phyloP scores from a whole-genome alignment of 2,888 invertebrate species.

The Priapulus caudatus region DNA sequence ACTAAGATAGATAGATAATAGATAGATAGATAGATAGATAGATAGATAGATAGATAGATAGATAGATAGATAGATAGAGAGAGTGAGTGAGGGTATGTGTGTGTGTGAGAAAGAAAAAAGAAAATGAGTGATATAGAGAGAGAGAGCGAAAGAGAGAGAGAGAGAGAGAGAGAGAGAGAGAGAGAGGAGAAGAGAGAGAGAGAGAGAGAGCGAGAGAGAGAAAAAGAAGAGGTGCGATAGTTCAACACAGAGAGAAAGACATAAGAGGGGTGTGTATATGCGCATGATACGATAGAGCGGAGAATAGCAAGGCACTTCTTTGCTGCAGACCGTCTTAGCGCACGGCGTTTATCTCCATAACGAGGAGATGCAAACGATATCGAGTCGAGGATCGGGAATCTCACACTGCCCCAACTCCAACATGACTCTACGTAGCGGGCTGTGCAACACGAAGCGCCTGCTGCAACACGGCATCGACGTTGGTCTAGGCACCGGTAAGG shows the following conservation, averaged over 20 bases:
- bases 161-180: constrained; percentile 3
- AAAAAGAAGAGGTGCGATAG: not conserved
- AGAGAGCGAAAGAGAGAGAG: not conserved
- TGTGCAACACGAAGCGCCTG: constrained; percentile 60
- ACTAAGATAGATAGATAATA: no score
- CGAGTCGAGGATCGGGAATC: constrained; percentile 51
- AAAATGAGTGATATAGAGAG: not conserved
- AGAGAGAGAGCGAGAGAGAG: not conserved
- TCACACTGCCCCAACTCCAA: constrained; percentile 82
- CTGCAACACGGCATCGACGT: constrained; percentile 53
- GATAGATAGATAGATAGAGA: not conserved
- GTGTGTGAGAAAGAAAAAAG: not conserved
- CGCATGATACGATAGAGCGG: no score
- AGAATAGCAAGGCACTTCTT: constrained; percentile 4
- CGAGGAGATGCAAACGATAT: constrained; percentile 53
- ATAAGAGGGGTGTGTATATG: no score
- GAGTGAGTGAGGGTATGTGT: not conserved
- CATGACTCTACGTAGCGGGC: constrained; percentile 57
- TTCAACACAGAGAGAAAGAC: no score
- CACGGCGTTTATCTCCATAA: constrained; percentile 65
- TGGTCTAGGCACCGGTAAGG: constrained; percentile 70
- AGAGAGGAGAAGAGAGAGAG: not conserved
- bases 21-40: no score
- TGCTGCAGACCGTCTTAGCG: constrained; percentile 58
- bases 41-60: no score